Base-by-base conservation (phyloP, 2,113 vertebrate species). In the Odontophorus gujanensis region DNA sequence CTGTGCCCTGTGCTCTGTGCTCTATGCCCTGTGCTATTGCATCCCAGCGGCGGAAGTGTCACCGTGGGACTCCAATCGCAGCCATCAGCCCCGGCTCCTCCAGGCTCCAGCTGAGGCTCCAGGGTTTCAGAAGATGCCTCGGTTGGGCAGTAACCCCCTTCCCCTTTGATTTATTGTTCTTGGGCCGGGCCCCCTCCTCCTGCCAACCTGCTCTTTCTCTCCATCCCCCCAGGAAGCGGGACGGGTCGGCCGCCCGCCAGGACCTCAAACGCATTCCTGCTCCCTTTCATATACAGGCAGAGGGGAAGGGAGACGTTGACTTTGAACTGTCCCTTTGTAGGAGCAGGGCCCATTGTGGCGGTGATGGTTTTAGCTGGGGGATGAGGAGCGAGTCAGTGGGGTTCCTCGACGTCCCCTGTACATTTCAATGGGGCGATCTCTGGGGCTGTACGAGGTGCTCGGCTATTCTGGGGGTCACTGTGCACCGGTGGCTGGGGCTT, bases 261-360 rank as follows among this genome's bases (percentile, higher is more conserved):
- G 87, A 59, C 89, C 92, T 95, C 86, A 87, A 90, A 93, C 78
- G 68, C 95, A 97, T 96, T 96, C 95, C 88, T 83, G 47, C 42
- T 89, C 55, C 71, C 89, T 96, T 96, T 93, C 92, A 93, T 96
- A 96, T 96, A 96, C 94, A 97, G 93, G 34, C 84, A 0, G 62
- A 93, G 84, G 81, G 78, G 93, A 96, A 92, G 85, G 84, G 87
- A 95, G 95, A 93, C 96, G 90, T 91, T 96, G 97, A 97, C 97
- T 97, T 96, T 97, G 97, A 97, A 97, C 97, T 16, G 86, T 69
- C 51, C 74, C 96, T 95, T 96, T 96, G 95, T 96, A 94, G 92
- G 76, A 65, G 40, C n/a, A 0, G 18, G 40, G 62, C 83, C 90
- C 81, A 90, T 96, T 95, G 95, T 96, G 58, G 77, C 83, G 2